Conservation (phyloP, 2,888 invertebrate species). For the Ichneumoninae sp. region DNA sequence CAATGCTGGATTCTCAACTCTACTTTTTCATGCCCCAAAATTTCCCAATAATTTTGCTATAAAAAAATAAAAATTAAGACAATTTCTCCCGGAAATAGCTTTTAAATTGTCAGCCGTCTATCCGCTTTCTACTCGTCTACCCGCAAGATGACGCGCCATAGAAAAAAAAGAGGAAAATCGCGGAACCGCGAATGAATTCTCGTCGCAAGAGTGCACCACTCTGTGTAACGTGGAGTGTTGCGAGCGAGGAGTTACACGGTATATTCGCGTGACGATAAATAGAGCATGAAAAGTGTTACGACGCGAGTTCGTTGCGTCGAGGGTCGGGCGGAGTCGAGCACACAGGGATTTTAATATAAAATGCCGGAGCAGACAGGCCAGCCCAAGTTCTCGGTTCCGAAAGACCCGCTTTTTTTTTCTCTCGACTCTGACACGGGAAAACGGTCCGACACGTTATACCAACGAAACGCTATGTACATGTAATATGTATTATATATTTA, state of each 20-base stretch:
- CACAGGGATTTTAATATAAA: constrained; percentile 80
- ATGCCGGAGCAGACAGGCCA: constrained; percentile 75
- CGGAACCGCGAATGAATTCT: constrained; percentile 54
- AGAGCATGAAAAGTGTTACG: constrained; percentile 67
- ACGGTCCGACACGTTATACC: constrained; percentile 39
- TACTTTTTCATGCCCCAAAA: neutral
- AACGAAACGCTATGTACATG: constrained; percentile 19
- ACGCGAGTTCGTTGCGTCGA: constrained; percentile 41
- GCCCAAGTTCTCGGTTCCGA: constrained; percentile 65
- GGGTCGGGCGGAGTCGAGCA: constrained; percentile 55
- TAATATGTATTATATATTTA: constrained; percentile 16
- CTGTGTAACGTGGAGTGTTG: constrained; percentile 57
- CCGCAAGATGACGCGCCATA: neutral
- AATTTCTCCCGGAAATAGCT: too few species aligned
- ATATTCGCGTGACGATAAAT: constrained; percentile 66
- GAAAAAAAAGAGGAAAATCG: neutral
- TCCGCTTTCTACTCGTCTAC: too few species aligned
- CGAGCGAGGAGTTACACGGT: constrained; percentile 65
- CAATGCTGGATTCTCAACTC: neutral
- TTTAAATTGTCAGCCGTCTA: too few species aligned
- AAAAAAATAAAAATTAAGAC: neutral
- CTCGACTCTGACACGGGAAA: constrained; percentile 52
- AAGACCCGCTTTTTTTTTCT: constrained; percentile 47
- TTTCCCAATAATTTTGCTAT: neutral
- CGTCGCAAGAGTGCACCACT: constrained; percentile 42